A percentile compares a stretch with the other conserved stretches of the same genome.
phyloP scores from a whole-genome alignment of 2,888 invertebrate genomes.

The Coelinius sp. region DNA sequence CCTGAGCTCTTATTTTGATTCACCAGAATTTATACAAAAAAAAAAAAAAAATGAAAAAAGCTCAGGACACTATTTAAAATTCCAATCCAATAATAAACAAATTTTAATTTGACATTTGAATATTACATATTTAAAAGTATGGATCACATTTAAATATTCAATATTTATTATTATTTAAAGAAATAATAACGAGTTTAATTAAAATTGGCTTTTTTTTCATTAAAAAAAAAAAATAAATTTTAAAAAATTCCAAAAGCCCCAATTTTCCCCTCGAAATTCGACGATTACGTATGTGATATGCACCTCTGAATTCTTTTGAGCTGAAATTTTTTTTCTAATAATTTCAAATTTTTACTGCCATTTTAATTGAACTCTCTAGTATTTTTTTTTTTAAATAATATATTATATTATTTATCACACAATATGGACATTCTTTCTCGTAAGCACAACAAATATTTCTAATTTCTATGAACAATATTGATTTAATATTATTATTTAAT shows the following conservation, averaged over 20 bases:
- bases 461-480: too few species aligned
- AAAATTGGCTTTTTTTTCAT: constrained; percentile 49
- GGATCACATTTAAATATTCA: constrained; percentile 63
- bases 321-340: background rate
- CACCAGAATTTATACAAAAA: background rate
- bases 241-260: too few species aligned
- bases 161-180: constrained; percentile 56
- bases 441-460: too few species aligned
- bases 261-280: too few species aligned
- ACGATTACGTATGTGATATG: too few species aligned
- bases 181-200: constrained; percentile 57
- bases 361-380: constrained; percentile 60
- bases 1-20: constrained; percentile 45
- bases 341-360: constrained; percentile 45
- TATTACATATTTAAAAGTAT: constrained; percentile 61
- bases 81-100: constrained; percentile 49
- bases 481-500: too few species aligned
- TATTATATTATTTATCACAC: constrained; percentile 58
- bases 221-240: too few species aligned
- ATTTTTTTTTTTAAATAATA: constrained; percentile 48
- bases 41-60: constrained; percentile 25
- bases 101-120: constrained; percentile 58
- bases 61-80: constrained; percentile 54
- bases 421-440: constrained; percentile 52
- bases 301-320: too few species aligned